Percentiles rank a stretch among this genome's conserved stretches.
phyloP scores from a whole-genome alignment of 35 echinoderm and acorn worm genomes.

The Eucidaris tribuloides region DNA sequence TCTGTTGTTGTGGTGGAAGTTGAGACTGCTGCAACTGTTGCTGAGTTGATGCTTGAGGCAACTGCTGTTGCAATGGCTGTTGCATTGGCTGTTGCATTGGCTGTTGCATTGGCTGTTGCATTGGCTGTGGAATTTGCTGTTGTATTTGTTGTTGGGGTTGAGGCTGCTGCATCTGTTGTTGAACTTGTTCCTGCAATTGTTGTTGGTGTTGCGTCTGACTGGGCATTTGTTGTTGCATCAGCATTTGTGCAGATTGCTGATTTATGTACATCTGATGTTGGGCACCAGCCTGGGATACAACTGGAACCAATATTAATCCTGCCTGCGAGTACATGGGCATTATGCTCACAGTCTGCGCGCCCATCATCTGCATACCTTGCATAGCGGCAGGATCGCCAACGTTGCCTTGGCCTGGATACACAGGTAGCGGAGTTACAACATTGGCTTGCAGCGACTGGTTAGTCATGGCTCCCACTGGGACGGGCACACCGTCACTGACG shows the following conservation, averaged over 20 bases:
- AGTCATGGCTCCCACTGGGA: background rate
- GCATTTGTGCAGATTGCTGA: background rate
- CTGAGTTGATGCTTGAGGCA: background rate
- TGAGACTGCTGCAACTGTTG: conserved; percentile 5
- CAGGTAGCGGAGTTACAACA: background rate
- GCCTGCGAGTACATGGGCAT: background rate
- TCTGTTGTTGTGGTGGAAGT: no score
- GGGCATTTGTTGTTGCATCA: background rate
- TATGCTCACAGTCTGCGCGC: background rate
- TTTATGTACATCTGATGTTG: background rate
- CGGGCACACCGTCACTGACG: background rate
- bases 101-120: no score
- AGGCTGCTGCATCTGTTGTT: background rate
- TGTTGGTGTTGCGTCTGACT: background rate
- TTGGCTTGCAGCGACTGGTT: background rate
- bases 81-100: background rate
- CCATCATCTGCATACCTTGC: background rate
- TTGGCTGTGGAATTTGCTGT: background rate
- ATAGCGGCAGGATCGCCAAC: background rate
- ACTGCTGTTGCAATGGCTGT: background rate
- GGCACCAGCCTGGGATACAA: conserved; percentile 8
- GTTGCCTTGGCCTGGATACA: background rate
- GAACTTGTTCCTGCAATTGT: background rate
- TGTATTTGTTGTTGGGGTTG: background rate
- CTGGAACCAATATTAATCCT: background rate